Conservation (phyloP, 2,797 vertebrate genomes). For the Chiroxiphia lanceolata region DNA sequence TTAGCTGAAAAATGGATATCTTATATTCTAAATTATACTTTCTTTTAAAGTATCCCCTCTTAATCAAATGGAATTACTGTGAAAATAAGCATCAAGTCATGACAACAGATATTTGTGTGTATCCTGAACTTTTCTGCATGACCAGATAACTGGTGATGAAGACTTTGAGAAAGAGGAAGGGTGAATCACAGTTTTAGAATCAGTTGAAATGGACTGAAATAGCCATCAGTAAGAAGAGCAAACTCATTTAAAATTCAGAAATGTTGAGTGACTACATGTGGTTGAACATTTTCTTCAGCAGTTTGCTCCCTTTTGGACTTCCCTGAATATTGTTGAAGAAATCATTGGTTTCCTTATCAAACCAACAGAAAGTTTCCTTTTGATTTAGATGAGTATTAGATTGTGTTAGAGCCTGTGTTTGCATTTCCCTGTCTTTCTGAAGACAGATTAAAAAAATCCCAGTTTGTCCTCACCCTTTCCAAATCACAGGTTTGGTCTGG, state of each 20-base stretch:
- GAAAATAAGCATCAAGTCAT: background rate
- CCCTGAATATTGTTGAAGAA: background rate
- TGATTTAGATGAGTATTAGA: background rate
- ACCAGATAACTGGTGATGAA: background rate
- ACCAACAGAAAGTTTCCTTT: background rate
- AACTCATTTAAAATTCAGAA: background rate
- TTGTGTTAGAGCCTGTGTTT: background rate
- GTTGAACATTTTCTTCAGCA: background rate
- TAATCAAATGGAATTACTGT: background rate
- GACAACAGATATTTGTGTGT: background rate
- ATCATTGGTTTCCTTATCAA: background rate
- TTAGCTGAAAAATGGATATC: background rate
- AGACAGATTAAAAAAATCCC: background rate
- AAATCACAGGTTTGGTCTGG: background rate
- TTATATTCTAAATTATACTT: background rate
- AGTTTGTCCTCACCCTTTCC: background rate
- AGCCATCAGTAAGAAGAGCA: background rate
- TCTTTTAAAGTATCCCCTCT: background rate
- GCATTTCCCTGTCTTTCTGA: background rate
- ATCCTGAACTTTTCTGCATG: background rate
- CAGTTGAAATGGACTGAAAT: background rate
- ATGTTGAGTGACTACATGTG: background rate
- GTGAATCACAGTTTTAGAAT: background rate
- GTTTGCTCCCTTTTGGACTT: background rate
- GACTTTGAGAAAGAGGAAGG: background rate